Base-by-base conservation (phyloP, 1,140 invertebrate species). In the Halesus radiatus region DNA sequence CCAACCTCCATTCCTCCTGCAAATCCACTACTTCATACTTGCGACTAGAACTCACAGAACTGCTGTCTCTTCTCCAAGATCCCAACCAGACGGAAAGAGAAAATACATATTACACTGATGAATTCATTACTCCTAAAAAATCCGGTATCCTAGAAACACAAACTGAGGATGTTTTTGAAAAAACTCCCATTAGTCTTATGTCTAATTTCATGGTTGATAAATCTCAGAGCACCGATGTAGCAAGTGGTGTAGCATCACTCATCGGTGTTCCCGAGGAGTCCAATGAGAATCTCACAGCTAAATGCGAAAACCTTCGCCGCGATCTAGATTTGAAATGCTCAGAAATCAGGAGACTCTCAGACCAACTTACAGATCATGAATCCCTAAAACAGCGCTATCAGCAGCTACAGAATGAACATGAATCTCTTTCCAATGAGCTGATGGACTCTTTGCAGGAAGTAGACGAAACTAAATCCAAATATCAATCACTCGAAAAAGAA, bases 1-100 rank as follows among this genome's bases (percentile, higher is more conserved):
- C 22, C n/a, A 76, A 68, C 18, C 37, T 81, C 5, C 82, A 80
- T 29, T 32, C 70, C 3, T 76, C 72, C n/a, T 83, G 70, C 29
- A 68, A 64, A 26, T 80, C 79, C 18, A 72, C 79, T 5, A 29
- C 74, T 15, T 37, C 58, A 37, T 80, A 81, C 58, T 15, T 83
- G 18, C 26, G 29, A 22, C 23, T 68, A 54, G 58, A 79, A 62
- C 62, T 83, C 6, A 29, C 53, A 29, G 6, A 54, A 29, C 52
- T 83, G n/a, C 76, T 79, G 64, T 29, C 22, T 8, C 74, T 76
- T 56, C 78, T 83, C 45, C 60, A 73, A 50, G 60, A 78, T 20
- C 23, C 13, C n/a, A 52, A n/a, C 18, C 23, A 20, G 13, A 74
- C 70, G 32, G 56, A 80, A 3, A 72, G 16, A 79, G 50, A 37